Conservation (phyloP, 2,113 vertebrate species). For the Egretta garzetta region DNA sequence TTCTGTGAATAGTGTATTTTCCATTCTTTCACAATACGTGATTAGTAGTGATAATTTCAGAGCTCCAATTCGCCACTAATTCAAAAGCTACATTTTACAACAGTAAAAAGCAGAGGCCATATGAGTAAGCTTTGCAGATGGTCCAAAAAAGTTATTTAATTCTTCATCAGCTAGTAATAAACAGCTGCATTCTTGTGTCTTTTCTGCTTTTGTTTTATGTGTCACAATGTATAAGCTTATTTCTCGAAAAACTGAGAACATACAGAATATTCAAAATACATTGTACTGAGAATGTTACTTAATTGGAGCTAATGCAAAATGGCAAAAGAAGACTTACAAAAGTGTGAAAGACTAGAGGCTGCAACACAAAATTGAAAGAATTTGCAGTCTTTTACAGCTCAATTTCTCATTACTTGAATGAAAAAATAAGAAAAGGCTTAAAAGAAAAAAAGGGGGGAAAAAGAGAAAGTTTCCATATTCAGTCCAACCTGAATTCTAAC, state of each 20-base stretch:
- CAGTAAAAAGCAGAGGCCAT: constrained; percentile 63
- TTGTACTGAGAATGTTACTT: constrained; percentile 46
- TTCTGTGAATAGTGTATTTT: constrained; percentile 52
- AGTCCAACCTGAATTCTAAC: not conserved
- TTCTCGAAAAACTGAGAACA: constrained; percentile 55
- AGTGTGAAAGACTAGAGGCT: not conserved
- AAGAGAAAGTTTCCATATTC: not conserved
- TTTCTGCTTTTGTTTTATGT: constrained; percentile 52
- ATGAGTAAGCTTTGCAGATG: constrained; percentile 70
- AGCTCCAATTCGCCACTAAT: constrained; percentile 50
- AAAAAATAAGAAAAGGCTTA: not conserved
- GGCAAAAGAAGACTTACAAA: not conserved
- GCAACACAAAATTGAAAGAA: not conserved
- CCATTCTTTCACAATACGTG: constrained; percentile 62
- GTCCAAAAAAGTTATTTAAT: constrained; percentile 67
- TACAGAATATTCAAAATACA: constrained; percentile 52
- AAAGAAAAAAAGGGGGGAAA: not conserved
- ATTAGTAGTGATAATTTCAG: constrained; percentile 71
- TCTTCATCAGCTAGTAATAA: constrained; percentile 66
- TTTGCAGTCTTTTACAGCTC: not conserved
- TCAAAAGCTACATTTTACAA: constrained; percentile 63
- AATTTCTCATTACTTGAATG: not conserved
- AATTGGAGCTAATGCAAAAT: constrained; percentile 33
- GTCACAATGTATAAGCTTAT: constrained; percentile 47
- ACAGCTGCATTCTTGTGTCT: constrained; percentile 43